A percentile compares a stretch with the other conserved stretches of the same genome.
phyloP scores from a whole-genome alignment of 2,797 vertebrate genomes.

The Periparus ater region DNA sequence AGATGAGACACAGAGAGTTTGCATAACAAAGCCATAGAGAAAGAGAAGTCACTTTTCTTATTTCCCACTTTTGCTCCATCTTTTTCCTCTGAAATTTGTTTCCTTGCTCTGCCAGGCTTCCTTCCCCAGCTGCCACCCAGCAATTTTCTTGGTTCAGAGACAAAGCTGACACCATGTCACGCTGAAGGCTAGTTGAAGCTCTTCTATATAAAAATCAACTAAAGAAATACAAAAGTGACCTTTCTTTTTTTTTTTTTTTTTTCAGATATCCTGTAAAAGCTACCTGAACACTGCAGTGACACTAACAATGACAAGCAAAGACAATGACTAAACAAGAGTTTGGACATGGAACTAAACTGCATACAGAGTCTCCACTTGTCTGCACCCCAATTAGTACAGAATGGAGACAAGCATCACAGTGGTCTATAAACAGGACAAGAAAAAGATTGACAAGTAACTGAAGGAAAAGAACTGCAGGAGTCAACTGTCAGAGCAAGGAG shows the following conservation, averaged over 20 bases:
- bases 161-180: background rate
- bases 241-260: background rate
- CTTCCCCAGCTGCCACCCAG: background rate
- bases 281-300: background rate
- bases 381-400: background rate
- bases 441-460: background rate
- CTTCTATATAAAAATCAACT: background rate
- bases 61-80: background rate
- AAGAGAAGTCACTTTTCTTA: background rate
- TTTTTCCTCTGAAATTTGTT: background rate
- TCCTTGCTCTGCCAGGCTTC: background rate
- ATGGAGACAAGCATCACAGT: background rate
- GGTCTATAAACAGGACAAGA: background rate
- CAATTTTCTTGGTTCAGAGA: background rate
- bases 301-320: background rate
- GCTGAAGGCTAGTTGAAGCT: background rate
- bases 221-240: background rate
- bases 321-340: background rate
- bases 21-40: background rate
- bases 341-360: background rate
- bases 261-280: background rate
- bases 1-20: constrained; percentile 12
- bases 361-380: background rate
- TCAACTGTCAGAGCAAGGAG: constrained; percentile 8
- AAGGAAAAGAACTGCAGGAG: constrained; percentile 14